A percentile compares a stretch with the other conserved stretches of the same genome.
Conservation (phyloP, 1,140 invertebrate species). For the Helicoverpa armigera region DNA sequence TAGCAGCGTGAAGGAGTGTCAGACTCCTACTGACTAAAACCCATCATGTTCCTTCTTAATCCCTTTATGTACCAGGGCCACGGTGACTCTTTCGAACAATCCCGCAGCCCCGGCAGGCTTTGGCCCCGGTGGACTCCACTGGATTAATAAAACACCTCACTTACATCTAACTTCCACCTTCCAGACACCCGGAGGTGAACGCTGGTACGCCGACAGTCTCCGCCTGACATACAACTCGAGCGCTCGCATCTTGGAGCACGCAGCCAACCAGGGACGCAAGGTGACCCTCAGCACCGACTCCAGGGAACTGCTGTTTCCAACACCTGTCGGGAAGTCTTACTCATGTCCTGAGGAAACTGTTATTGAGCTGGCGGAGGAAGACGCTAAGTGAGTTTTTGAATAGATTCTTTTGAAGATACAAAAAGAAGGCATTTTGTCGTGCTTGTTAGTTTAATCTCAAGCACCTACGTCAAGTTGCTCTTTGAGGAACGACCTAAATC, state of each 20-base stretch:
- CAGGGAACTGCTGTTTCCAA: conserved; percentile 91
- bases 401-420: too few species aligned
- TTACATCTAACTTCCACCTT: conserved; percentile 30
- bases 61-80: too few species aligned
- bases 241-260: conserved; percentile 86
- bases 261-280: conserved; percentile 81
- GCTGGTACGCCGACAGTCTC: conserved; percentile 93
- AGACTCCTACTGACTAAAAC: too few species aligned
- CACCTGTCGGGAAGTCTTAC: conserved; percentile 94
- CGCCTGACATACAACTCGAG: conserved; percentile 89
- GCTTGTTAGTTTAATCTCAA: too few species aligned
- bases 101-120: too few species aligned
- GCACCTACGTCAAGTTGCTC: too few species aligned
- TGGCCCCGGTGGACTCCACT: too few species aligned
- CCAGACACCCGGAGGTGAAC: conserved; percentile 93
- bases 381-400: conserved; percentile 74
- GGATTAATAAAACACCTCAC: neutral
- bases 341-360: conserved; percentile 90
- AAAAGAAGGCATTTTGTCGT: too few species aligned
- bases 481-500: too few species aligned
- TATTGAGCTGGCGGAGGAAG: conserved; percentile 85
- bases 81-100: too few species aligned
- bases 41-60: too few species aligned
- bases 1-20: too few species aligned
- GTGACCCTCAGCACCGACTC: conserved; percentile 88